Base-by-base conservation (phyloP, 1,140 invertebrate species). In the Eumeta japonica region DNA sequence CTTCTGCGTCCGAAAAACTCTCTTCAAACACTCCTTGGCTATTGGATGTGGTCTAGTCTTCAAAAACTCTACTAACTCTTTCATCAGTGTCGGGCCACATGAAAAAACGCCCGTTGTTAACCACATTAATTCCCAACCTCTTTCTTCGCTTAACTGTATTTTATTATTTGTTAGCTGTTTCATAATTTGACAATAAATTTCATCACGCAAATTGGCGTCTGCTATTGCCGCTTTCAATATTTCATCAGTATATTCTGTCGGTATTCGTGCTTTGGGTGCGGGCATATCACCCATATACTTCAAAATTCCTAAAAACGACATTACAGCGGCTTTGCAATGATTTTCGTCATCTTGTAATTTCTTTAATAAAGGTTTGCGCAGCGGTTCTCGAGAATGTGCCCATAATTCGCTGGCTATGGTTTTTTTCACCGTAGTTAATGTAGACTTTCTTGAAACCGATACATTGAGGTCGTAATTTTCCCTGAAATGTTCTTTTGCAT, bases 271-370 rank as follows among this genome's bases (percentile, higher is more conserved):
- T 57, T 85, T 80, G 27, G 84, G 82, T 33, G 84, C 85, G 3
- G 93, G 90, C 48, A 93, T 81, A 63, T 97, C 93, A 16, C 92
- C 94, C 92, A 96, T 97, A 62, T 96, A 97, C 74, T 92, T 94
- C n/a, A 96, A 73, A 53, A 92, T 89, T 53, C 83, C 85, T 51
- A 83, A 80, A 68, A 90, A 94, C 32, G 85, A 82, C 33, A 80
- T 78, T 46, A 88, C 77, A 1, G 91, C 87, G 57, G 87, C 83
- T 55, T 88, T 84, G 16, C 81, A 81, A 4, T 88, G 70, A 38
- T 88, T 85, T 42, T 90, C 85, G 53, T 90, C 84, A 31, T 83
- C 82, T 34, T 84, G 59, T 3, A 97, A 58, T 62, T 91, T 90
- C 55, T 89, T 87, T 7, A 97, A 72, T n/a, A 96, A 70, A 0